Evolutionary conservation across 35 echinoderm and acorn worm genomes (phyloP), one percentile per base, ranked within the genome.

Genomic region (Eucidaris tribuloides): DNA sequence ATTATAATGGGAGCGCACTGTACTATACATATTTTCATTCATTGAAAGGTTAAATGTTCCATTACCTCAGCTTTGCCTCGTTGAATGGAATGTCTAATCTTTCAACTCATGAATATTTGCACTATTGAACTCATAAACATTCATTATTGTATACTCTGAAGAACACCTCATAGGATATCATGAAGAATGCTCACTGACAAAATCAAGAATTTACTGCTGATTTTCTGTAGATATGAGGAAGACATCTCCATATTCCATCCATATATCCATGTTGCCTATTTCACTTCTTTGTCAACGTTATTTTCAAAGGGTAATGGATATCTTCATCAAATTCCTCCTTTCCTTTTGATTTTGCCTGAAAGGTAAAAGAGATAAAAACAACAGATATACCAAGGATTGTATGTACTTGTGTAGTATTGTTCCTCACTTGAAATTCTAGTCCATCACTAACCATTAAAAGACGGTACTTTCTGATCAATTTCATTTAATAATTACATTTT

Each of bases 321-420:
- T 88, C 60, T 35, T 88, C 77, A 70, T 88, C 85, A 52, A 80
- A 88, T 19, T 80, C 29, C 41, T 88, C 85, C 40, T 80, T 81
- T 14, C 85, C 85, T 44, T 81, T n/a, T 49, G 34, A 36, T 19
- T 80, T 58, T 55, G 78, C 60, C 85, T 88, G 43, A 30, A 41
- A 80, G 22, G 17, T 19, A 30, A 2, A 80, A 54, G 19, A 30
- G 23, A 9, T 19, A 54, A 35, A 45, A 45, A 30, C 38, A 72
- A 38, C 19, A 72, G 5, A 20, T 54, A 54, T 13, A 54, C 9
- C 9, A 9, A 54, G n/a, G n/a, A 54, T 54, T 9, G 9, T n/a
- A 9, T 54, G 49, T 54, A 9, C n/a, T n/a, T n/a, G n/a, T n/a
- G n/a, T n/a, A n/a, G n/a, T n/a, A n/a, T n/a, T n/a, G n/a, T n/a